A percentile compares a stretch with the other conserved stretches of the same genome.
These are phyloP conservation scores for Archegozetes longisetosus DNA, from an alignment of 1,140 invertebrate genomes.

Conservation along the genomic window DNA sequence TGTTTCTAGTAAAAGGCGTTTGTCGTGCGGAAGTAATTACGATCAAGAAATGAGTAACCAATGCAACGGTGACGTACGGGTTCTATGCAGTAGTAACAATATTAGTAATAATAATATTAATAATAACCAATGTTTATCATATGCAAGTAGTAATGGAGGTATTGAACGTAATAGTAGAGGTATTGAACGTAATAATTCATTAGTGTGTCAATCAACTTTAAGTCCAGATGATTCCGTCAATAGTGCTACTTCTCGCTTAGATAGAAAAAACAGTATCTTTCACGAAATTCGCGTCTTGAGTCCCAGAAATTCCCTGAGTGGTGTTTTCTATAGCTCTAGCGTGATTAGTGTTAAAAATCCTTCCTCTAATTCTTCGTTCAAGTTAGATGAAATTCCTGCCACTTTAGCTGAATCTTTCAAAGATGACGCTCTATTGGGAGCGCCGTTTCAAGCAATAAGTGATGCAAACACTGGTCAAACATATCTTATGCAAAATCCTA, in stretches of 20 bases:
- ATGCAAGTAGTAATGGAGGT: too few species aligned
- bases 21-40: background rate
- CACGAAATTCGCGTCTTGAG: slow-evolving; percentile 14
- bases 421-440: background rate
- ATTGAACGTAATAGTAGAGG: too few species aligned
- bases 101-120: too few species aligned
- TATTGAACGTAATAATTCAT: background rate
- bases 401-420: background rate
- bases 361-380: background rate
- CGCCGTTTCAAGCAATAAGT: background rate
- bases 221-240: background rate
- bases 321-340: slow-evolving; percentile 17
- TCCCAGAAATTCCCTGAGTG: slow-evolving; percentile 12
- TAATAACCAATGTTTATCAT: too few species aligned
- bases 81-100: background rate
- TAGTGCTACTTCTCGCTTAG: background rate
- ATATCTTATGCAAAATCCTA: background rate
- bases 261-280: slow-evolving; percentile 7
- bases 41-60: background rate
- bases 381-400: background rate
- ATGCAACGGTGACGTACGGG: background rate
- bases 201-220: background rate
- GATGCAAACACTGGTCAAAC: background rate
- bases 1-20: background rate
- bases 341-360: slow-evolving; percentile 14